phyloP scores from a whole-genome alignment of 2,113 vertebrate genomes.

The Uria lomvia region DNA sequence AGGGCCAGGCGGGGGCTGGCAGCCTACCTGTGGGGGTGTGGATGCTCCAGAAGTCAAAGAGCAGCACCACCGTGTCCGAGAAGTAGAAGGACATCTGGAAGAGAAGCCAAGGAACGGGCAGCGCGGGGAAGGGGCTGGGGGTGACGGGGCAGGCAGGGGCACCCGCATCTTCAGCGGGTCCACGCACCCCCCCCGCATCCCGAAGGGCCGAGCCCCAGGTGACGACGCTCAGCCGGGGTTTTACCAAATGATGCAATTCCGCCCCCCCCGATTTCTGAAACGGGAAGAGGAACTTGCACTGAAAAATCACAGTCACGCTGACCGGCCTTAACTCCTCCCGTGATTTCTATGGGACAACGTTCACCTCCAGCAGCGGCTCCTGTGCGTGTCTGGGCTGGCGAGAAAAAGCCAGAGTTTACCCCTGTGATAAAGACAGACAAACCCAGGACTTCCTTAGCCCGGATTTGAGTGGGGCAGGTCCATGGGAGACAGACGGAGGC shows the following conservation, averaged over 20 bases:
- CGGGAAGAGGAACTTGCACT: background rate
- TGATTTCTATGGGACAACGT: background rate
- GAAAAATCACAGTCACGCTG: background rate
- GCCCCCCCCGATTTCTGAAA: background rate
- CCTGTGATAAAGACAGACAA: rapidly evolving
- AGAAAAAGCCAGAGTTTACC: background rate
- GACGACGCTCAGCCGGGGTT: background rate
- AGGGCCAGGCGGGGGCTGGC: background rate
- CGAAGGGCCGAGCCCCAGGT: rapidly evolving
- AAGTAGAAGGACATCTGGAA: slow-evolving; percentile 89
- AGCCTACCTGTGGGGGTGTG: slow-evolving; percentile 81
- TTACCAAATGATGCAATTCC: background rate
- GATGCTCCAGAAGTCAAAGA: slow-evolving; percentile 94
- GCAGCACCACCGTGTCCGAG: slow-evolving; percentile 82
- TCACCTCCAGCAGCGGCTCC: background rate
- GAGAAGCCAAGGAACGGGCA: background rate
- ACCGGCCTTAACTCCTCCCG: rapidly evolving
- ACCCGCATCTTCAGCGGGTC: background rate
- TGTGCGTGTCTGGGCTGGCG: rapidly evolving
- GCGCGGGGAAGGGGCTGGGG: rapidly evolving
- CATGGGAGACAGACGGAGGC: rapidly evolving
- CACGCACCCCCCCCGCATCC: background rate
- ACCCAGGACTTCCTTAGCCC: rapidly evolving
- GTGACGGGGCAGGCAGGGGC: background rate
- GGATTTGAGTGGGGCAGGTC: background rate